A percentile compares a stretch with the other conserved stretches of the same genome.
phyloP scores from a whole-genome alignment of 2,888 invertebrate species.

The Caenorhabditis sp. region DNA sequence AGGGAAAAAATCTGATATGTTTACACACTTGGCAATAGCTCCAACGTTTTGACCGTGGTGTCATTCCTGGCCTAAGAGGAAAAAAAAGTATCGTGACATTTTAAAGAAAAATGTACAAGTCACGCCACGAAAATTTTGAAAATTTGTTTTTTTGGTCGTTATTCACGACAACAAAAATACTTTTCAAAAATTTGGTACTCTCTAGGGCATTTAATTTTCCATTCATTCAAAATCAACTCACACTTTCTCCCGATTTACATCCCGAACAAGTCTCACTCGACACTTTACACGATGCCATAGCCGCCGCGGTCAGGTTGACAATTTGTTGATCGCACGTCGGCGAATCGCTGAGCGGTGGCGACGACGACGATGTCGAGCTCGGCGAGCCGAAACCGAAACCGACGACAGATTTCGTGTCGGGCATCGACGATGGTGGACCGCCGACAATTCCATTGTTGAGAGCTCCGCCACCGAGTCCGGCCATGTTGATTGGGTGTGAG shows the following conservation, averaged over 20 bases:
- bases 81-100: too few relatives aligned
- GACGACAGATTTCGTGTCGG: slow-evolving; percentile 29
- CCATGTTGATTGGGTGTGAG: slow-evolving; percentile 13
- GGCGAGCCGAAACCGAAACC: slow-evolving; percentile 60
- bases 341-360: slow-evolving; percentile 54
- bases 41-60: too few relatives aligned
- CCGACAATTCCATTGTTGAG: slow-evolving; percentile 22
- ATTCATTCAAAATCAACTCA: neutral
- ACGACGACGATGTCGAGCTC: slow-evolving; percentile 72
- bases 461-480: slow-evolving; percentile 2
- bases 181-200: too few relatives aligned
- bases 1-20: too few relatives aligned
- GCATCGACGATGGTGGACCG: neutral
- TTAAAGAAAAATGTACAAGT: too few relatives aligned
- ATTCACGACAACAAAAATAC: neutral
- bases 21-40: too few relatives aligned
- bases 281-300: neutral
- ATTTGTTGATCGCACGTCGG: slow-evolving; percentile 39
- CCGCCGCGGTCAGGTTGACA: slow-evolving; percentile 17
- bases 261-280: slow-evolving; percentile 7
- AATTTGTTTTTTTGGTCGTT: neutral
- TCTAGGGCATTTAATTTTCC: too few relatives aligned
- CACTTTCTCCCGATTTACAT: slow-evolving; percentile 78
- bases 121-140: too few relatives aligned
- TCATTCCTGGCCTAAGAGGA: too few relatives aligned